Evolutionary conservation across 2,888 invertebrate species (phyloP), one percentile per base, ranked within the genome.

Genomic region (Vesta saturnalis): DNA sequence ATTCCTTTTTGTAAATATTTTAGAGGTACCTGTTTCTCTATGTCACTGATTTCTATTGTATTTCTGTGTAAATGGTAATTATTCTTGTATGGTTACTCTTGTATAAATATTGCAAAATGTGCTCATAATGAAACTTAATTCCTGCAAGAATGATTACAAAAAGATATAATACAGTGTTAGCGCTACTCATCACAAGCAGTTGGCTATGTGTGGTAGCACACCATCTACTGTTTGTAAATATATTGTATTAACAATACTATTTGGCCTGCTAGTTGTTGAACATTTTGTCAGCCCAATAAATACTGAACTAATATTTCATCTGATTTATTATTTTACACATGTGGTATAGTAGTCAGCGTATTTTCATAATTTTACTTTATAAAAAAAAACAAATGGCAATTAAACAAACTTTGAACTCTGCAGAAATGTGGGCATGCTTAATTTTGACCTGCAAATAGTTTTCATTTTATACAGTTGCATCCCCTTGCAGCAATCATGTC

Each of bases 1-100:
- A 61, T 58, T 52, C 64, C n/a, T 65, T 65, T 61, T 64, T 80
- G 74, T 73, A 75, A 72, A 75, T 75, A 77, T 82, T 82, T 83
- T 81, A 82, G 82, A 82, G 82, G 83, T 83, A 83, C 83, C 83
- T 83, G 83, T 83, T 79, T 82, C 80, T 82, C 80, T 82, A 80
- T 80, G 80, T 80, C 78, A 77, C 77, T 77, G 78, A 79, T 78
- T 68, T 78, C 77, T 76, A 80, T 77, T 79, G 78, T 80, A 80
- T 77, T 77, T 79, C 79, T 76, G 79, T 81, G 80, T 80, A 79
- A 78, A 78, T 78, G 65, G 66, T 66, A 46, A 57, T 67, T 64
- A 39, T 39, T 39, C 19, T 64, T 66, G 66, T 57, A 55, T 49
- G 19, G 58, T 19, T 19, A 21, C 15, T 54, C 57, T 21, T 60